Base-by-base conservation (phyloP, 2,797 vertebrate genomes). In the Crenuchus spilurus region DNA sequence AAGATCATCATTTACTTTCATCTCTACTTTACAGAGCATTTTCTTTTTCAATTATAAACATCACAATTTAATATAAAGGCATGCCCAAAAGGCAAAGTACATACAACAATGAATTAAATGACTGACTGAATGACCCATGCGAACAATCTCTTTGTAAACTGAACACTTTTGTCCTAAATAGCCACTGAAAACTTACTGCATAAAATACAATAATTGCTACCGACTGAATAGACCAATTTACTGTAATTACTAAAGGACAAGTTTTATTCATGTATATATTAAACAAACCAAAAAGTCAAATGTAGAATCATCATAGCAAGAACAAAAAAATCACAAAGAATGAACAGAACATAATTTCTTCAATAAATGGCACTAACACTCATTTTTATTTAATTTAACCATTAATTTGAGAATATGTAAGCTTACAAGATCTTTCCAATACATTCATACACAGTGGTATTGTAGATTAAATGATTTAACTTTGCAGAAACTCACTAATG, bases 171-270 rank as follows among this genome's bases (percentile, higher is more conserved):
- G 14, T 14, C 31, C 4, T 22, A 42, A 69, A 41, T 26, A 1
- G 7, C 20, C 22, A 26, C 5, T 9, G 6, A 41, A 37, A 31
- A 30, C 11, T 28, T 33, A 35, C 18, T 44, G 62, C 9, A 31
- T 9, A 44, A 69, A 69, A 63, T 31, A 22, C 30, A 48, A 42
- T 49, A 55, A 26, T 10, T 46, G 24, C 28, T 10, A 26, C 14
- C 35, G 33, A 70, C 7, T 37, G 42, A 64, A 46, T 6, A 63
- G n/a, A 57, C 14, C 37, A 76, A 70, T 64, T 62, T 70, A 46
- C 28, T 28, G 31, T 57, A 64, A 64, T 71, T 64, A 70, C 67
- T 35, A 14, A 1, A 54, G 11, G 33, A 44, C 14, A 7, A 16
- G 10, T 60, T 18, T n/a, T 28, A 22, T 42, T 46, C 20, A 0